Conservation (phyloP, 2,888 invertebrate species). For the Malthinus flaveolus region DNA sequence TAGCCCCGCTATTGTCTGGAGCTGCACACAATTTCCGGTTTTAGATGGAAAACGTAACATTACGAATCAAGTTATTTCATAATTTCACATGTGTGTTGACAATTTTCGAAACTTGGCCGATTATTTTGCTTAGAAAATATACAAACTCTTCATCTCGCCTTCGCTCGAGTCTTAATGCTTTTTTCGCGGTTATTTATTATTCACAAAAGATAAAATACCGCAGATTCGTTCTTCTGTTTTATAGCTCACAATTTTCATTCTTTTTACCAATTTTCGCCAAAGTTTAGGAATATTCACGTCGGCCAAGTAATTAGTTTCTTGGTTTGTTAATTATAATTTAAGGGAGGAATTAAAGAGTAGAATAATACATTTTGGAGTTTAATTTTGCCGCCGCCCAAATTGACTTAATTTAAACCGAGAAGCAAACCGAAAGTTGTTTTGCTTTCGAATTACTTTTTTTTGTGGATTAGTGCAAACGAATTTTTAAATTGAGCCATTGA, state of each 20-base stretch:
- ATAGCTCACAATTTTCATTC: constrained; percentile 6
- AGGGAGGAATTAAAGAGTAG: constrained; percentile 21
- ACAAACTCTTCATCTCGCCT: background rate
- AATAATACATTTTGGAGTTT: constrained; percentile 21
- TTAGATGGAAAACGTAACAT: constrained; percentile 36
- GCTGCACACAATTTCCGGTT: constrained; percentile 43
- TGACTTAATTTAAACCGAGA: background rate
- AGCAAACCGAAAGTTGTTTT: too few relatives aligned
- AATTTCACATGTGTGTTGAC: constrained; percentile 8
- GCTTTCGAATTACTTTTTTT: background rate
- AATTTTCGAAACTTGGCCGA: background rate
- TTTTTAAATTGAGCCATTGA: constrained; percentile 20
- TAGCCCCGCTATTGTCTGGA: constrained; percentile 38
- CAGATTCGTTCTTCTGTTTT: background rate
- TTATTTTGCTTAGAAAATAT: background rate
- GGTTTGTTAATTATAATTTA: constrained; percentile 28
- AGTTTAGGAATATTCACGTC: constrained; percentile 24
- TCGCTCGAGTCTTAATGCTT: background rate
- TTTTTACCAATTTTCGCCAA: constrained; percentile 11
- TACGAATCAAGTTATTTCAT: constrained; percentile 29
- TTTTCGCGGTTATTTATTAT: background rate
- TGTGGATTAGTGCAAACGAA: constrained; percentile 2
- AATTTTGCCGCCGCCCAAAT: constrained; percentile 9
- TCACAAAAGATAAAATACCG: background rate
- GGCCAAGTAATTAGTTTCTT: constrained; percentile 23